Percentiles rank a stretch among this genome's conserved stretches.
Evolutionary conservation across 2,888 invertebrate species (phyloP).

Genomic region (Pachycephus smyrnensis): DNA sequence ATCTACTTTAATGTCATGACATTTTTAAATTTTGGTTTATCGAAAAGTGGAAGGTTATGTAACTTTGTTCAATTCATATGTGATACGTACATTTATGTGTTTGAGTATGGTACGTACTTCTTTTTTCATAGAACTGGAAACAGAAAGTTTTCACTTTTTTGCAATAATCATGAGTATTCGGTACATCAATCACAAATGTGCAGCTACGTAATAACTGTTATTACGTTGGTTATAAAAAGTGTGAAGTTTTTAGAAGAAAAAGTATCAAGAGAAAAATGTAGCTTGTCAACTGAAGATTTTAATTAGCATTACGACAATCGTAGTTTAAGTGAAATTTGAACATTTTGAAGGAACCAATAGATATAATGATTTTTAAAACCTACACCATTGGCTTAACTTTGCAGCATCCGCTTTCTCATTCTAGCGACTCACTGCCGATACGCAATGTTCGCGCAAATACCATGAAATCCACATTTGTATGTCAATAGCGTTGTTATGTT

Average conservation of each 20-base stretch:
- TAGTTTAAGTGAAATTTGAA: neutral
- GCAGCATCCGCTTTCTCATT: constrained; percentile 47
- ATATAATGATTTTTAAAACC: constrained; percentile 14
- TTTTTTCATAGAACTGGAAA: neutral
- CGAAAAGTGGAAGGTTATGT: neutral
- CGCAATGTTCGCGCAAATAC: neutral
- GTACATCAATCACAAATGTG: neutral
- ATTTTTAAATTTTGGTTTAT: neutral
- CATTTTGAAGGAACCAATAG: neutral
- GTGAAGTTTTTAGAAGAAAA: neutral
- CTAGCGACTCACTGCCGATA: constrained; percentile 2
- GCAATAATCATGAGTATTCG: neutral
- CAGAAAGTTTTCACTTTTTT: neutral
- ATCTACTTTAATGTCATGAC: neutral
- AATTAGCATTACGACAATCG: neutral
- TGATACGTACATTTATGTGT: neutral
- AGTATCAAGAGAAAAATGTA: neutral
- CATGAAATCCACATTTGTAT: neutral
- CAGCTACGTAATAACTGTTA: neutral
- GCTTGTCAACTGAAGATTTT: neutral
- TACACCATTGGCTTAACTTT: constrained; percentile 42
- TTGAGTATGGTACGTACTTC: neutral
- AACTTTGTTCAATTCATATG: neutral
- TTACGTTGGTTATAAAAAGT: neutral
- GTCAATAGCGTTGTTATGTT: neutral